Percentiles rank a stretch among this genome's conserved stretches.
phyloP scores from a whole-genome alignment of 1,140 invertebrate species.

The Drosophila dunni region DNA sequence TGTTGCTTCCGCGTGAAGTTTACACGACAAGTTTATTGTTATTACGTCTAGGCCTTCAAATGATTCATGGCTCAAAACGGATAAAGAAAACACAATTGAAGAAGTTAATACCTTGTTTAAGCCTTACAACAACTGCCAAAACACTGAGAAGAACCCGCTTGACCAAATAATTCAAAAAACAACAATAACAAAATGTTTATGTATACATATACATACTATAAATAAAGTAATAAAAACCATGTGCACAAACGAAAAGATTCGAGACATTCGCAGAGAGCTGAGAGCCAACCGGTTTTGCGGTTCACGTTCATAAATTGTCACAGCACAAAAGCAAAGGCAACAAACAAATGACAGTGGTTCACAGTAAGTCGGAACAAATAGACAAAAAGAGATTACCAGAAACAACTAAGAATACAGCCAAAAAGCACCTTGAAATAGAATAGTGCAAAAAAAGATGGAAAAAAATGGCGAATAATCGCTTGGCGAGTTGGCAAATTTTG shows the following conservation, averaged over 20 bases:
- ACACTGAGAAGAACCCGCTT: constrained; percentile 26
- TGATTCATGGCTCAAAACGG: constrained; percentile 20
- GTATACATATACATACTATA: constrained; percentile 27
- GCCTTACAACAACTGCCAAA: constrained; percentile 8
- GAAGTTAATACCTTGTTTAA: constrained; percentile 13
- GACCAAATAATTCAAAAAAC: constrained; percentile 32
- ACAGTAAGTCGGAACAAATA: constrained; percentile 22
- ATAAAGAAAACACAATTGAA: constrained; percentile 18
- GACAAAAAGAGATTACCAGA: constrained; percentile 21
- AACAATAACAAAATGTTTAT: constrained; percentile 26
- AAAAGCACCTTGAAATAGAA: constrained; percentile 24
- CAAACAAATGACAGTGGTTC: constrained; percentile 69
- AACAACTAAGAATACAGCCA: constrained; percentile 4
- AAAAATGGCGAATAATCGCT: background rate
- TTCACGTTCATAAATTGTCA: constrained; percentile 50
- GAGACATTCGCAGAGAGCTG: constrained; percentile 30
- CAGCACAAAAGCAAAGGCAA: constrained; percentile 54
- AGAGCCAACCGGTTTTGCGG: constrained; percentile 63
- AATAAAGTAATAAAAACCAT: constrained; percentile 55
- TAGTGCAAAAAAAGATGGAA: constrained; percentile 13
- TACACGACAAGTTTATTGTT: constrained; percentile 18
- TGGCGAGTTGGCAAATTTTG: constrained; percentile 7
- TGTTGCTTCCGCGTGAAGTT: constrained; percentile 28
- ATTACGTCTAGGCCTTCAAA: constrained; percentile 20
- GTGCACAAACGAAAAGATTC: constrained; percentile 54